Percentiles rank a stretch among this genome's conserved stretches.
phyloP scores from a whole-genome alignment of 2,113 vertebrate genomes.

The Hemiscyllium ocellatum region DNA sequence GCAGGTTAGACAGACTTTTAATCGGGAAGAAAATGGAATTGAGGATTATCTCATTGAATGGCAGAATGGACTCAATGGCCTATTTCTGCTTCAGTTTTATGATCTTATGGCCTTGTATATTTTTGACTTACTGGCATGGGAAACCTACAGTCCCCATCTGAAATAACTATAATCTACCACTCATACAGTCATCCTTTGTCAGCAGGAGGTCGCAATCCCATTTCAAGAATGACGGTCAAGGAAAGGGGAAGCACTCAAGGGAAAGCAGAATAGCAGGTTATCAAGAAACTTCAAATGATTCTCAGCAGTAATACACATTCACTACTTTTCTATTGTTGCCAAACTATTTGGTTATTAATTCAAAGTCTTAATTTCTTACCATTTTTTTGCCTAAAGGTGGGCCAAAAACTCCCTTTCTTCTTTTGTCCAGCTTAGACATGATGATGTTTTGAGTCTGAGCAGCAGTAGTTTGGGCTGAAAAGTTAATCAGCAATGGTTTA shows the following conservation, averaged over 20 bases:
- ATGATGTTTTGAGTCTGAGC: slow-evolving; percentile 84
- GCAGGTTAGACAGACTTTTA: too few species aligned
- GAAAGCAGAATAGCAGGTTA: not conserved
- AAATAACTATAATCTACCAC: not conserved
- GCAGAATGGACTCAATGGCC: too few species aligned
- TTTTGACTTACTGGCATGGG: too few species aligned
- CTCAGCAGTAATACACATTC: not conserved
- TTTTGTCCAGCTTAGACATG: slow-evolving; percentile 83
- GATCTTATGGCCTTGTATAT: too few species aligned
- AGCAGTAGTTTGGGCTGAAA: slow-evolving; percentile 85
- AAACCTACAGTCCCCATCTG: too few species aligned
- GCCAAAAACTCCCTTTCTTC: slow-evolving; percentile 76
- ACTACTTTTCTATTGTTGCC: not conserved
- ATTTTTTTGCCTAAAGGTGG: slow-evolving; percentile 76
- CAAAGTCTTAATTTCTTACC: slow-evolving; percentile 52
- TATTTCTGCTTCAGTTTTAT: too few species aligned
- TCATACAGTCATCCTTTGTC: not conserved
- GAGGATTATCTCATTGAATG: too few species aligned
- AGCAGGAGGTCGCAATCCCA: not conserved
- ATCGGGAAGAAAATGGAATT: too few species aligned
- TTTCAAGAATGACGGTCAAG: not conserved
- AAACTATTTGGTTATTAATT: not conserved
- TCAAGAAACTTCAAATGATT: not conserved
- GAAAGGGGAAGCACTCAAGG: not conserved
- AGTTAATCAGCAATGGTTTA: slow-evolving; percentile 79